Evolutionary conservation across 2,888 invertebrate genomes (phyloP).

Genomic region (Cephalotes varians): DNA sequence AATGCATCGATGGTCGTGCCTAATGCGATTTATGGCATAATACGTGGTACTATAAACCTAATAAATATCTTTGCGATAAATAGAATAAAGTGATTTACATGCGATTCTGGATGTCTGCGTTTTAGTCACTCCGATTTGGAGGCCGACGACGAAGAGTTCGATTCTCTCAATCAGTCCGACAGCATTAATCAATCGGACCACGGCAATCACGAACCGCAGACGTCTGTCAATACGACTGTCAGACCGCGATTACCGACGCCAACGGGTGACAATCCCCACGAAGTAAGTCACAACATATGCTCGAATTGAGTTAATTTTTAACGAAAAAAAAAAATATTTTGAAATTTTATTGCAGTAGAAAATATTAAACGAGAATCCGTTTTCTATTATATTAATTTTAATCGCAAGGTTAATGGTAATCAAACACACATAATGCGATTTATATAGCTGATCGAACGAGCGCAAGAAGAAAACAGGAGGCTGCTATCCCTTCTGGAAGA

Average conservation of each 20-base stretch:
- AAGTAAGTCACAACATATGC: conserved; percentile 75
- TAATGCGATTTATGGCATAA: conserved; percentile 59
- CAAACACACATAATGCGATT: background rate
- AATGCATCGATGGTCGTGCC: conserved; percentile 71
- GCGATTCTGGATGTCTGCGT: conserved; percentile 54
- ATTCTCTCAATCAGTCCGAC: conserved; percentile 87
- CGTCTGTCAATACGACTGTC: conserved; percentile 75
- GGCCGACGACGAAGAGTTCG: conserved; percentile 87
- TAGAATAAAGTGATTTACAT: conserved; percentile 53
- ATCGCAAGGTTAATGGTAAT: background rate
- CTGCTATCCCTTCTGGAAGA: conserved; percentile 84
- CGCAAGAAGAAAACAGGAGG: conserved; percentile 84
- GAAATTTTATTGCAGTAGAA: background rate
- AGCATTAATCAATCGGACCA: conserved; percentile 81
- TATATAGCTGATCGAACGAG: conserved; percentile 83
- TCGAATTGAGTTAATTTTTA: background rate
- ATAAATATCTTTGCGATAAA: background rate
- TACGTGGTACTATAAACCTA: background rate
- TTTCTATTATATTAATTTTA: background rate
- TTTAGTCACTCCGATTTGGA: conserved; percentile 88
- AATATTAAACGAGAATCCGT: background rate
- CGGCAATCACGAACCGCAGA: conserved; percentile 79
- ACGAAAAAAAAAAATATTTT: background rate
- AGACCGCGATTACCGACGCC: conserved; percentile 84
- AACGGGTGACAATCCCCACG: conserved; percentile 84